A percentile compares a stretch with the other conserved stretches of the same genome.
Conservation (phyloP, 2,113 vertebrate genomes). For the Grammomys surdaster region DNA sequence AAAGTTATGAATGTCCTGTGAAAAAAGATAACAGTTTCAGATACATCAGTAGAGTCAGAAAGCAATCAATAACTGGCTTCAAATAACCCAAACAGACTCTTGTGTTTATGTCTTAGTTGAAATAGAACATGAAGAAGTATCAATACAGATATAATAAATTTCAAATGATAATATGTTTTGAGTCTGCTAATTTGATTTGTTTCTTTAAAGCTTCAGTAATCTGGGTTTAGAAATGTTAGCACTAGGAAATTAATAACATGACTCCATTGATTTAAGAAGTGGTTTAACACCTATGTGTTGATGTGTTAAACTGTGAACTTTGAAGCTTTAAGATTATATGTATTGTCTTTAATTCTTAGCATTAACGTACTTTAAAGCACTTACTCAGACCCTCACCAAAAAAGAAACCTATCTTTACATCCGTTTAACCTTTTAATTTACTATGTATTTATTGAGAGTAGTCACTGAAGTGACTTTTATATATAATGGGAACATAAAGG, state of each 20-base stretch:
- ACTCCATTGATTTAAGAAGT: neutral
- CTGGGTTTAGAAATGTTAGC: neutral
- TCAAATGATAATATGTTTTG: neutral
- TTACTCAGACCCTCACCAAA: neutral
- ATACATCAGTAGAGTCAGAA: neutral
- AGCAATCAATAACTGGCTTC: neutral
- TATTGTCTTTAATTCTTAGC: neutral
- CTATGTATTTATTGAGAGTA: neutral
- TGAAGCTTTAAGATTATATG: neutral
- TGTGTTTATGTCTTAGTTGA: neutral
- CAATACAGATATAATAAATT: neutral
- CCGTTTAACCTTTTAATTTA: neutral
- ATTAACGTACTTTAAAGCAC: neutral
- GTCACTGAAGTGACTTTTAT: neutral
- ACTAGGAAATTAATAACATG: neutral
- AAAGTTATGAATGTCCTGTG: neutral
- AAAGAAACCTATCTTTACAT: neutral
- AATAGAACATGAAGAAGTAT: neutral
- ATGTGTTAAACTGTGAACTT: neutral
- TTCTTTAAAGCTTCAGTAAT: neutral
- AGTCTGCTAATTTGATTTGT: neutral
- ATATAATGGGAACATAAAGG: neutral
- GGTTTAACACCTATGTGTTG: neutral
- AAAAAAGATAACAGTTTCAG: neutral
- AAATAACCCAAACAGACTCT: neutral